Evolutionary conservation across 2,888 invertebrate species (phyloP), one percentile per base, ranked within the genome.

Genomic region (Strigamia transsilvanica): DNA sequence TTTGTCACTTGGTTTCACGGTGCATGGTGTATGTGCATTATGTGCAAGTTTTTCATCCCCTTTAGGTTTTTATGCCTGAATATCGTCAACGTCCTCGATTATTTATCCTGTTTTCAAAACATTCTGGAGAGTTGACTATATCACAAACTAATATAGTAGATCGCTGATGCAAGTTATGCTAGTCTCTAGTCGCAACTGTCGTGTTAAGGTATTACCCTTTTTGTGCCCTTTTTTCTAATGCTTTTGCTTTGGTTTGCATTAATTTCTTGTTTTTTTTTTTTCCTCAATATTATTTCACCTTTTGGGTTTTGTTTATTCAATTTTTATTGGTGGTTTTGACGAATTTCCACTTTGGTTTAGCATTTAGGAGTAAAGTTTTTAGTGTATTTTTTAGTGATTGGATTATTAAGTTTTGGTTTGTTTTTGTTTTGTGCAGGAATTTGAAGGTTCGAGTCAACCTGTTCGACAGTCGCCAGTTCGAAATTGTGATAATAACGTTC

Each of bases 81-180:
- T 79, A 79, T 79, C 79, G 79, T 12, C 79, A 79, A 79, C 79
- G 79, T 13, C 79, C 79, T 79, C 42, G 41, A 21, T 41, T 79
- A 38, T 79, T 79, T 79, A 41, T 79, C 79, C 79, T 79, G 79
- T 79, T 79, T 38, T 41, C 79, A 18, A 79, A 79, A 79, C 79
- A 42, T 23, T n/a, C 79, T 79, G 79, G 79, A 38, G 42, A 79
- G n/a, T 41, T 79, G 79, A 79, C 79, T 42, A 21, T 79, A 13
- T 79, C 79, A 4, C 79, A 79, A 38, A 79, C 42, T 41, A 79
- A 79, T 79, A 79, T 79, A 15, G 42, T 42, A 79, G 79, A 79
- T 34, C 41, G 18, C 21, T 79, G 79, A 79, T 79, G 32, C 79
- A 38, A 15, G 21, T 34, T 27, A 27, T 27, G 13, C 27, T 32